These are phyloP conservation scores for Cantharis rufa DNA, from an alignment of 2,888 invertebrate genomes.

Conservation along the genomic window DNA sequence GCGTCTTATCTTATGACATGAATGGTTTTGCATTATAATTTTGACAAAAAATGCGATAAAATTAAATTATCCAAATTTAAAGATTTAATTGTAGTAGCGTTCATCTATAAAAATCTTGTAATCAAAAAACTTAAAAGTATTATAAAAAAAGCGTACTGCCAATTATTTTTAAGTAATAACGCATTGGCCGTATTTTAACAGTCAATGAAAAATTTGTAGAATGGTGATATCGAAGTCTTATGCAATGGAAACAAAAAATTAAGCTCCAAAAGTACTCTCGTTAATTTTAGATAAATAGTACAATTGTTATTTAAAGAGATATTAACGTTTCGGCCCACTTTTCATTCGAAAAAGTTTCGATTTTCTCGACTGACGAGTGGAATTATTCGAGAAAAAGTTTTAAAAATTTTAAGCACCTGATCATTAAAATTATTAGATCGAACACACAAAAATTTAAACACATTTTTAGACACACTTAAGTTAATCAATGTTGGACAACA, in stretches of 20 bases:
- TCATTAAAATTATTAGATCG: not conserved
- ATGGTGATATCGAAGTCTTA: conserved; percentile 58
- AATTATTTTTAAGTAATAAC: conserved; percentile 45
- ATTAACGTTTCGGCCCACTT: conserved; percentile 1
- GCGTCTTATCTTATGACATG: conserved; percentile 25
- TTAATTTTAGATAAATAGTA: conserved; percentile 36
- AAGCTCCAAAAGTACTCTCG: conserved; percentile 32
- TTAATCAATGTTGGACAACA: not conserved
- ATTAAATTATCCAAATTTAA: conserved; percentile 23
- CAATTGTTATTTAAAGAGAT: conserved; percentile 36
- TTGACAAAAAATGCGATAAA: conserved; percentile 15
- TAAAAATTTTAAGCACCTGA: not conserved
- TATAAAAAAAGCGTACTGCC: conserved; percentile 52
- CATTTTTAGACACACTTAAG: not conserved
- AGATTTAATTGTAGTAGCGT: conserved; percentile 24
- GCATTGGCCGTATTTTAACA: conserved; percentile 22
- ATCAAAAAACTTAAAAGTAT: conserved; percentile 30
- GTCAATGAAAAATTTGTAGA: conserved; percentile 46
- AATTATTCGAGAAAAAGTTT: not conserved
- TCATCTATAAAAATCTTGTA: conserved; percentile 29
- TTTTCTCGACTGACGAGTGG: not conserved
- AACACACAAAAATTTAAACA: not conserved
- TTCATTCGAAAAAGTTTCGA: not conserved
- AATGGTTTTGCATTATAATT: conserved; percentile 21
- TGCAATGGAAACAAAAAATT: conserved; percentile 46